Conservation (phyloP, 2,797 vertebrate species). For the Oophaga sylvatica region DNA sequence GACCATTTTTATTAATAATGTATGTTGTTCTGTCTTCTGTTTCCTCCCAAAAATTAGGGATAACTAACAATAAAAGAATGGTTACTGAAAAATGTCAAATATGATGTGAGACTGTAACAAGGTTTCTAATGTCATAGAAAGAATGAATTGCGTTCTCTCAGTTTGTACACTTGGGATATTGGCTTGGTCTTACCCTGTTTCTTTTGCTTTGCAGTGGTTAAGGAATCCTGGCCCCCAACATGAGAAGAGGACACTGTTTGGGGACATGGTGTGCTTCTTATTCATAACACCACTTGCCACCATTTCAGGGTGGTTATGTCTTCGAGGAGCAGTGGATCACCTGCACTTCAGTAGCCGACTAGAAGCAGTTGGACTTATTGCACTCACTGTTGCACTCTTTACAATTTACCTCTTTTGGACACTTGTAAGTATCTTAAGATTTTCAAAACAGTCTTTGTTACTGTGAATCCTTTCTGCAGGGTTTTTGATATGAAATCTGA, state of each 20-base stretch:
- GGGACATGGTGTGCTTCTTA: conserved; percentile 87
- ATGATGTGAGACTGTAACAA: no score
- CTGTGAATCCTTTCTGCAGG: no score
- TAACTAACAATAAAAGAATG: background rate
- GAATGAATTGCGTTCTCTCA: background rate
- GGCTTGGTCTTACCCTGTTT: conserved; percentile 15
- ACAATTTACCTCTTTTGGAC: conserved; percentile 91
- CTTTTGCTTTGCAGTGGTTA: conserved; percentile 76
- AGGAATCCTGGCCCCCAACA: conserved; percentile 81
- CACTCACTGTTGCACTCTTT: conserved; percentile 86
- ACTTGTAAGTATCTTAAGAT: conserved; percentile 74
- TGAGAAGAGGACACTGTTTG: conserved; percentile 84
- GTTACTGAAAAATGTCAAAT: no score
- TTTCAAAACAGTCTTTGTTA: background rate
- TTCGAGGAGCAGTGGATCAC: conserved; percentile 85
- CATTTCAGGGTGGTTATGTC: conserved; percentile 86
- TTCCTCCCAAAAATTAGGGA: background rate
- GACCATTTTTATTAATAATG: background rate
- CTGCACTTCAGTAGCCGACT: conserved; percentile 85
- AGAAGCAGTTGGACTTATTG: conserved; percentile 86
- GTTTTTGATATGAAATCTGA: no score
- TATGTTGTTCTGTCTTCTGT: background rate
- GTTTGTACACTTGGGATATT: background rate
- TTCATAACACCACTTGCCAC: conserved; percentile 86
- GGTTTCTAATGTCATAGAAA: no score